Base-by-base conservation (phyloP, 2,797 vertebrate species). In the Luscinia luscinia region DNA sequence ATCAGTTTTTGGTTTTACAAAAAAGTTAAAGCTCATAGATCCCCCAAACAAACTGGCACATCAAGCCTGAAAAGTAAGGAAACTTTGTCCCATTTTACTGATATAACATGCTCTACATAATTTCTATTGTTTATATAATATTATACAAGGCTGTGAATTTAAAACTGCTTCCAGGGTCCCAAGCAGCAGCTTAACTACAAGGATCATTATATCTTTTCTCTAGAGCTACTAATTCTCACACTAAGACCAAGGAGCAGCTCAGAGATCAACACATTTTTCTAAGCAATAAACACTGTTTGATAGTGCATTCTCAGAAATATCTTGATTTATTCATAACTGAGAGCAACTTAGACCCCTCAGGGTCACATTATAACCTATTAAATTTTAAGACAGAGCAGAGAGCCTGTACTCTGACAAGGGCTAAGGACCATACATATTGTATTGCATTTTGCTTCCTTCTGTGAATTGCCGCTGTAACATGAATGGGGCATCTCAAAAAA, bases 381-480 rank as follows among this genome's bases (percentile, higher is more conserved):
- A 61, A 43, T 27, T 51, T 32, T 32, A 75, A 52, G 62, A n/a
- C 4, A 36, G 34, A 78, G 22, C 5, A 67, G 40, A 73, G 11
- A 22, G 9, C 4, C 52, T 7, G 4, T 62, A 30, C 15, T 62
- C 46, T 34, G 13, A 58, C 54, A 79, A 49, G 9, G 28, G n/a
- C 43, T 59, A 46, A 45, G 24, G 24, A 80, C 8, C 15, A 62
- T 19, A 54, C 12, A 49, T 14, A 9, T 7, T 32, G 5, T 30
- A 48, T 15, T 27, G 43, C 7, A 8, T 19, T 54, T 66, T 43
- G 13, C 13, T 89, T 54, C 30, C 26, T 41, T 66, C 34, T 66
- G 30, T 5, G 4, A 85, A 61, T 21, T 64, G 26, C 17, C 1
- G 0, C 38, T 13, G 2, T 49, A 66, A 55, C 0, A 0, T 43